phyloP scores from a whole-genome alignment of 2,797 vertebrate species.

The Spea hammondii region DNA sequence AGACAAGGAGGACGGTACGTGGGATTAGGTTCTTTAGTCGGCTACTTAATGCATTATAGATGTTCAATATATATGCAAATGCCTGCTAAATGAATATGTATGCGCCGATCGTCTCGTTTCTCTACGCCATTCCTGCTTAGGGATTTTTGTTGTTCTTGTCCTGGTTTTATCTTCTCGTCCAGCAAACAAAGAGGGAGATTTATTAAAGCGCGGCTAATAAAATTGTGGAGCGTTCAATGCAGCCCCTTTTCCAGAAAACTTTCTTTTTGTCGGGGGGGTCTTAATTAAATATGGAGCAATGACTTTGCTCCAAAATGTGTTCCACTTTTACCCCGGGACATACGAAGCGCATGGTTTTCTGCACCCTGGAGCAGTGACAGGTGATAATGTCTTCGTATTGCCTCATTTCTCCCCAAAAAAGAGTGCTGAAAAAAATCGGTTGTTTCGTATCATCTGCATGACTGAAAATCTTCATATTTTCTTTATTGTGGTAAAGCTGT shows the following conservation, averaged over 20 bases:
- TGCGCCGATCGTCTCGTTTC: conserved; percentile 23
- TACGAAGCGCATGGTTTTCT: not conserved
- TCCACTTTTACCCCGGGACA: not conserved
- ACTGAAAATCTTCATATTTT: conserved; percentile 48
- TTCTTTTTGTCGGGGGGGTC: too few species aligned
- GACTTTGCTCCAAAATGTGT: not conserved
- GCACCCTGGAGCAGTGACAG: not conserved
- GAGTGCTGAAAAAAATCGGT: not conserved
- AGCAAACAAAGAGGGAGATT: conserved; percentile 30
- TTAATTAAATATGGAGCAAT: not conserved
- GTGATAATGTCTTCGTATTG: not conserved
- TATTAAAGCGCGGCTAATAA: not conserved
- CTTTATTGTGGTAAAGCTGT: conserved; percentile 59
- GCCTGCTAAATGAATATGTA: conserved; percentile 52
- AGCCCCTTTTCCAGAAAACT: too few species aligned
- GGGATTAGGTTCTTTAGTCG: conserved; percentile 58
- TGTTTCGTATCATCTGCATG: not conserved
- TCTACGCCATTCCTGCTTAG: not conserved
- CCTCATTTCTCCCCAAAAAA: not conserved
- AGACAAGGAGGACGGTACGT: conserved; percentile 99
- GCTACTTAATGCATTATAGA: conserved; percentile 46
- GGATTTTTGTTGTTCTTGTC: conserved; percentile 34
- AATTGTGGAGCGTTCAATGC: not conserved
- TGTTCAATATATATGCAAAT: conserved; percentile 51
- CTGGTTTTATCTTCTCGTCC: conserved; percentile 36